A percentile compares a stretch with the other conserved stretches of the same genome.
Conservation (phyloP, 2,797 vertebrate genomes). For the Acrossocheilus wenchowensis region DNA sequence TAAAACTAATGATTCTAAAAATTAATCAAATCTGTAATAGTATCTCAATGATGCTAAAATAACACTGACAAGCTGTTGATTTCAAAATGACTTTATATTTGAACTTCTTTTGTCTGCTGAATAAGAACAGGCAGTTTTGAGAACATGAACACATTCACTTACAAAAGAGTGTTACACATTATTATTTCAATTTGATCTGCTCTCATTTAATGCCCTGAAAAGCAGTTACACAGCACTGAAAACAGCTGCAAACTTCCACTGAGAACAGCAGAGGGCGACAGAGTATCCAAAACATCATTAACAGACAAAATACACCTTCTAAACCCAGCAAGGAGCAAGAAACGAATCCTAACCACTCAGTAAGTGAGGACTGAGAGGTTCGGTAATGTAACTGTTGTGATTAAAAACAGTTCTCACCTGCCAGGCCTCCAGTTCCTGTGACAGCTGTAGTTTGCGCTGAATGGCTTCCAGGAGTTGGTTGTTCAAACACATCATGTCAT, state of each 20-base stretch:
- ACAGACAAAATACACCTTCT: background rate
- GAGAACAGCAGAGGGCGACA: slow-evolving; percentile 42
- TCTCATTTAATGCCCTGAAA: background rate
- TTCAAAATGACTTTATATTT: background rate
- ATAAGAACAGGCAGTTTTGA: background rate
- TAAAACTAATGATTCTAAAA: background rate
- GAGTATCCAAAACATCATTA: background rate
- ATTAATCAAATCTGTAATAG: background rate
- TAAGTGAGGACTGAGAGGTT: background rate
- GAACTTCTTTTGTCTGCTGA: background rate
- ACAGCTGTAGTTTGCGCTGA: slow-evolving; percentile 86
- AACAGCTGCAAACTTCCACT: background rate
- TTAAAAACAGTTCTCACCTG: slow-evolving; percentile 79
- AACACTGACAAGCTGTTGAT: background rate
- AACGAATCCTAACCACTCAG: background rate
- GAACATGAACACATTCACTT: background rate
- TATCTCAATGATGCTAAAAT: background rate
- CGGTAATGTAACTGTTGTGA: no score
- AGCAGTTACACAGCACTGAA: background rate
- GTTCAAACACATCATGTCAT: slow-evolving; percentile 81
- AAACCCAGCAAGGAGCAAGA: slow-evolving; percentile 5
- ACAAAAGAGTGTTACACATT: background rate
- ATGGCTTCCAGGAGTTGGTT: slow-evolving; percentile 86
- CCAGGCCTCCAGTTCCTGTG: slow-evolving; percentile 89
- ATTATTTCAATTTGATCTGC: background rate